Evolutionary conservation across 2,797 vertebrate genomes (phyloP).

Genomic region (Ceyx erithaca): DNA sequence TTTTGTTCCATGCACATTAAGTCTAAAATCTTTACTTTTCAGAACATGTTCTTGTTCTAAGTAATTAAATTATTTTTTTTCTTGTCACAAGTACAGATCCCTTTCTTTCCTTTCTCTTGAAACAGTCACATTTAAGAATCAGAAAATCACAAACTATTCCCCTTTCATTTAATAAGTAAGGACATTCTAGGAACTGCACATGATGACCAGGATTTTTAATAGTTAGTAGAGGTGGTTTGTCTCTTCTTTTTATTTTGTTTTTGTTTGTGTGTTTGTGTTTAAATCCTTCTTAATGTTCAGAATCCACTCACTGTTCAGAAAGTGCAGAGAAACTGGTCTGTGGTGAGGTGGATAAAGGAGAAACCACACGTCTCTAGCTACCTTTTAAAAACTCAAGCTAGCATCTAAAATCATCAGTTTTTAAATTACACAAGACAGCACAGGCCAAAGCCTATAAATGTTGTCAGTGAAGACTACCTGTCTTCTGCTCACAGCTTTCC

Average conservation of each 20-base stretch:
- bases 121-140: neutral
- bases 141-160: neutral
- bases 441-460: neutral
- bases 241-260: rapidly evolving
- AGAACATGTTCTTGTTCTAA: slow-evolving; percentile 56
- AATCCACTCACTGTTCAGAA: slow-evolving; percentile 33
- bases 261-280: neutral
- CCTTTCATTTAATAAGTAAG: neutral
- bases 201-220: neutral
- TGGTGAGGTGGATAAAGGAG: slow-evolving; percentile 11
- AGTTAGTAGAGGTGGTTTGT: neutral
- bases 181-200: neutral
- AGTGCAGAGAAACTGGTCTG: slow-evolving; percentile 21
- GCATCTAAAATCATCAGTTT: neutral
- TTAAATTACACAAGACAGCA: neutral
- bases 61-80: slow-evolving; percentile 61
- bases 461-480: neutral
- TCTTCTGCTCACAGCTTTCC: neutral
- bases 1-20: slow-evolving; percentile 81
- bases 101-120: slow-evolving; percentile 2
- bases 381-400: neutral
- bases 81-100: neutral
- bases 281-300: slow-evolving; percentile 31
- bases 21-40: slow-evolving; percentile 76
- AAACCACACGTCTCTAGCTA: neutral